Evolutionary conservation across 53 echinoderm and acorn worm species (phyloP).

Genomic region (Paracentrotus lividus): DNA sequence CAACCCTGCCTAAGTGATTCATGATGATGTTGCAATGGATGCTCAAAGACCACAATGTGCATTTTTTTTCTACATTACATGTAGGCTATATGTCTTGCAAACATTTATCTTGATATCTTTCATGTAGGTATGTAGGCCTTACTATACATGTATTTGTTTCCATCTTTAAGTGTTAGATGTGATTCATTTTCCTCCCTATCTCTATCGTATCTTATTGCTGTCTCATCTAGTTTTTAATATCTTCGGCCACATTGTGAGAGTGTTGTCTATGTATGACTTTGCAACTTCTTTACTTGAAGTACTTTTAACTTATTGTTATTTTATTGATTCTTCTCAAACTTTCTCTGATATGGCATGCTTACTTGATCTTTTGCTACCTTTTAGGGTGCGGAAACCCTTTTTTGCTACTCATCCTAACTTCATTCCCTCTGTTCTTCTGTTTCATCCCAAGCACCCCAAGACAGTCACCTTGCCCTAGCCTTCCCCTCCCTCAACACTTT

Average conservation of each 20-base stretch:
- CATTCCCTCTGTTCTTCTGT: not conserved
- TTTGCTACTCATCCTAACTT: not conserved
- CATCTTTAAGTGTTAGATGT: no score
- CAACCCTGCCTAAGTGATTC: conserved; percentile 22
- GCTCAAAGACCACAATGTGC: not conserved
- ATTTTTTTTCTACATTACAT: not conserved
- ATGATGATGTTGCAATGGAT: not conserved
- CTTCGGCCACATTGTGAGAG: no score
- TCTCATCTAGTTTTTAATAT: not conserved
- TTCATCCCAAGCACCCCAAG: not conserved
- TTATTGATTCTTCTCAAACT: not conserved
- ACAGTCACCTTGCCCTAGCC: conserved; percentile 6
- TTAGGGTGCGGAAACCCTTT: not conserved
- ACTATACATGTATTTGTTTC: not conserved
- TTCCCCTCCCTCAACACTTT: not conserved
- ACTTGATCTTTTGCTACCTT: not conserved
- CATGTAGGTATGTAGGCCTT: not conserved
- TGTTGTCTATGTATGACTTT: no score
- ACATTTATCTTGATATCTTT: not conserved
- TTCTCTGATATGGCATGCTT: not conserved
- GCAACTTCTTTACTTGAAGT: no score
- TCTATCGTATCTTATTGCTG: not conserved
- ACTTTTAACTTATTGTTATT: not conserved
- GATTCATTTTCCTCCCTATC: not conserved
- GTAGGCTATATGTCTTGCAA: not conserved